Conservation (phyloP, 2,888 invertebrate genomes). For the Sarcophaga caerulescens region DNA sequence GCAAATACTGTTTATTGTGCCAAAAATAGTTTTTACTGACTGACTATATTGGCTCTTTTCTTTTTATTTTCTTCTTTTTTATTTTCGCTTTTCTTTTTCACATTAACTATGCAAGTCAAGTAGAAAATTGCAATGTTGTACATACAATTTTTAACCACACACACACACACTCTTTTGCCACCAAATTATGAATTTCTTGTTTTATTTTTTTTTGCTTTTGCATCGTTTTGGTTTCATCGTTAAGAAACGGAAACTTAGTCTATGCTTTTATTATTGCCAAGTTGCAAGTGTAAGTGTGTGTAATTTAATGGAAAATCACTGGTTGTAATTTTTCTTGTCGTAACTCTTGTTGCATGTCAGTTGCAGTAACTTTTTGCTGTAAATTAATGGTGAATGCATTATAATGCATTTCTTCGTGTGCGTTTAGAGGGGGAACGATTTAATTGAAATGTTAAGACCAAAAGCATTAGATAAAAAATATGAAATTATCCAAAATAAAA, state of each 20-base stretch:
- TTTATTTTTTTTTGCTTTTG: not conserved
- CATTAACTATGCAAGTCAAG: slow-evolving; percentile 30
- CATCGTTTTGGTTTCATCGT: too few relatives aligned
- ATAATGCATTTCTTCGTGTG: slow-evolving; percentile 50
- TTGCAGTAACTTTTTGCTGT: slow-evolving; percentile 42
- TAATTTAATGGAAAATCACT: slow-evolving; percentile 66
- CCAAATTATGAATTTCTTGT: slow-evolving; percentile 23
- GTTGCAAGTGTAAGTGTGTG: slow-evolving; percentile 25
- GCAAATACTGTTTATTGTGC: slow-evolving; percentile 16
- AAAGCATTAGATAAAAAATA: too few relatives aligned
- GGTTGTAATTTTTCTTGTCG: slow-evolving; percentile 54
- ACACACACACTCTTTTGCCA: slow-evolving; percentile 20
- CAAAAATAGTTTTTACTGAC: slow-evolving; percentile 16
- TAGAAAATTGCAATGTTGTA: slow-evolving; percentile 39
- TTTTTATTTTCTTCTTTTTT: slow-evolving; percentile 25
- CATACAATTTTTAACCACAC: slow-evolving; percentile 38
- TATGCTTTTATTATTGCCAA: not conserved
- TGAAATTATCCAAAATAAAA: too few relatives aligned
- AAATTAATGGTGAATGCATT: slow-evolving; percentile 65
- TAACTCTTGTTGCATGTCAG: slow-evolving; percentile 55
- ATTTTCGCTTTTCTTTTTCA: not conserved
- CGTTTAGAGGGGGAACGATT: slow-evolving; percentile 11
- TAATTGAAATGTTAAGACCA: slow-evolving; percentile 22
- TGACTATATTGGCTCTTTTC: slow-evolving; percentile 1
- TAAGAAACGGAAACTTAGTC: not conserved